Base-by-base conservation (phyloP, 2,888 invertebrate species). In the Phortica okadai region DNA sequence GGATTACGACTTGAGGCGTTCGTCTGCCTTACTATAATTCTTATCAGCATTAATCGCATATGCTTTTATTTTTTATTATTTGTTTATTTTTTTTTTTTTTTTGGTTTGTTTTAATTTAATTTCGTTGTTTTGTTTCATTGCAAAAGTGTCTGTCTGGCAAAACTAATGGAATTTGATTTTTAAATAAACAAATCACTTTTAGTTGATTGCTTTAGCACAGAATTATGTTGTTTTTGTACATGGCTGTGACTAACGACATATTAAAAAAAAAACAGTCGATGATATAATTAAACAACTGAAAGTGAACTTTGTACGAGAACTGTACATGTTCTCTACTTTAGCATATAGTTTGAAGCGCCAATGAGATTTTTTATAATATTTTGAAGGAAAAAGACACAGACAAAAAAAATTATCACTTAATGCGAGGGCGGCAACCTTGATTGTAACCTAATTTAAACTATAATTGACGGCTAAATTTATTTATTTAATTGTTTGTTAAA, bases 221-320 rank as follows among this genome's bases (percentile, higher is more conserved):
- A 16, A 56, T 56, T 56, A 8, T 56, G 56, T 67, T 75, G 76
- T 56, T 80, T 75, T 64, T 79, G 74, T 66, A 73, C 74, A 74
- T 78, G 77, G 73, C 79, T 78, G 76, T 86, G 85, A 86, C 85
- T 86, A 86, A 86, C 86, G 79, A 81, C 50, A 80, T 69, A 82
- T 79, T 79, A 80, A 16, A 16, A 86, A 21, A 21, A 21, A 82
- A 85, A 84, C 81, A 83, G 85, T 80, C 79, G 78, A 77, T 80
- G 77, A 44, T 50, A 74, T 33, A 67, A 74, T 73, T 59, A 64
- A 42, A 50, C 58, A 76, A 69, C 54, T 73, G 16, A 73, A 69
- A 54, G 5, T 70, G 78, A 44, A 78, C 78, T 78, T 78, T 78
- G 78, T 21, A 45, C 67, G 10, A 42, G 73, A 45, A 58, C 56